Evolutionary conservation across 2,797 vertebrate genomes (phyloP).

Genomic region (Pipistrellus pipistrellus): DNA sequence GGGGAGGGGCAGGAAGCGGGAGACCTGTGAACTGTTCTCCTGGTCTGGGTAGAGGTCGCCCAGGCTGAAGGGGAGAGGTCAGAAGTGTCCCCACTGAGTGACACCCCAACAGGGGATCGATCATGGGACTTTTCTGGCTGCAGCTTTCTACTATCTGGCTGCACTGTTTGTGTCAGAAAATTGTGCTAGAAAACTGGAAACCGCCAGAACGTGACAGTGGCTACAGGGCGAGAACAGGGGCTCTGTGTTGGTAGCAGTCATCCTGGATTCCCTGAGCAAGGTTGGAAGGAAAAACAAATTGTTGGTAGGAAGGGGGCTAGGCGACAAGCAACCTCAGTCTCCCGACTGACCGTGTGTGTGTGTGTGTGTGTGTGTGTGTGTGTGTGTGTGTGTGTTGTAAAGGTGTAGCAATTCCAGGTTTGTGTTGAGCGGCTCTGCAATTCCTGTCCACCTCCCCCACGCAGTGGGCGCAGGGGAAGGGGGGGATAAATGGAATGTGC

Average conservation of each 20-base stretch:
- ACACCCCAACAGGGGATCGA: neutral
- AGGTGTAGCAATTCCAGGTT: neutral
- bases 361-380: too few relatives aligned
- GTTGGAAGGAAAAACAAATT: neutral
- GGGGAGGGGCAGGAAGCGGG: neutral
- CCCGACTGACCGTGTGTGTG: too few relatives aligned
- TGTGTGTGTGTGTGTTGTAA: too few relatives aligned
- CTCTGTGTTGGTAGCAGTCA: neutral
- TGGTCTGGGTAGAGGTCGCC: neutral
- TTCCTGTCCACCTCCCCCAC: neutral
- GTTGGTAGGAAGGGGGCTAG: neutral
- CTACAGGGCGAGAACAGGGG: neutral
- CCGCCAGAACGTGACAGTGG: neutral
- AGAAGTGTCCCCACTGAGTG: neutral
- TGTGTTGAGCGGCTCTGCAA: neutral
- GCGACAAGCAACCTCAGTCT: neutral
- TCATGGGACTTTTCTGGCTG: neutral
- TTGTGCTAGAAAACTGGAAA: neutral
- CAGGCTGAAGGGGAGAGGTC: neutral
- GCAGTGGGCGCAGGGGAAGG: neutral
- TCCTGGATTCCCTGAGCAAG: neutral
- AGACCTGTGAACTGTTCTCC: neutral
- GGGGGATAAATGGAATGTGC: neutral
- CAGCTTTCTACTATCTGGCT: neutral
- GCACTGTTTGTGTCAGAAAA: neutral